Evolutionary conservation across 2,888 invertebrate species (phyloP).

Genomic region (Sipha maydis): DNA sequence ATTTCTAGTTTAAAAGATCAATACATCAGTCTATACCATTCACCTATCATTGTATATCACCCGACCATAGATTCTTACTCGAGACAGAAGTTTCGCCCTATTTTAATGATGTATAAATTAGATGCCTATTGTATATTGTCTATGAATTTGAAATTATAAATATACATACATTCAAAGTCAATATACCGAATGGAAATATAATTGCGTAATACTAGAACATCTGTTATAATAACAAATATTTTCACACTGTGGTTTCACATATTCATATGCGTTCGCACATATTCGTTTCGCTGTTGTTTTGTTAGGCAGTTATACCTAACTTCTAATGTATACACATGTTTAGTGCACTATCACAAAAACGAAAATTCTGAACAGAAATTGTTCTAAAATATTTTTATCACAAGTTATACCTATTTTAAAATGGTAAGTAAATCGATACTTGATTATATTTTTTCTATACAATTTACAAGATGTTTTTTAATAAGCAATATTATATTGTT

Average conservation of each 20-base stretch:
- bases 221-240: constrained; percentile 23
- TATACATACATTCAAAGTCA: too few species aligned
- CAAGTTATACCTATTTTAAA: not conserved
- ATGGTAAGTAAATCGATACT: constrained; percentile 11
- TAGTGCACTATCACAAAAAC: not conserved
- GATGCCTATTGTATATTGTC: too few species aligned
- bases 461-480: too few species aligned
- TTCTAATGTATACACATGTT: not conserved
- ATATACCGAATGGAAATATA: not conserved
- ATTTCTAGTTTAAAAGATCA: too few species aligned
- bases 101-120: too few species aligned
- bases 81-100: too few species aligned
- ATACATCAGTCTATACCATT: too few species aligned
- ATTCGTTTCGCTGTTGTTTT: not conserved
- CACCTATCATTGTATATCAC: too few species aligned
- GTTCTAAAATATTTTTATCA: not conserved
- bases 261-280: too few species aligned
- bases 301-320: not conserved
- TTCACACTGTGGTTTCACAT: not conserved
- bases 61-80: too few species aligned
- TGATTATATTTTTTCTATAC: not conserved
- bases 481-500: too few species aligned
- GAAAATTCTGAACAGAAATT: not conserved
- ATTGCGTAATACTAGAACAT: not conserved
- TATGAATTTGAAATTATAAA: too few species aligned